phyloP scores from a whole-genome alignment of 2,888 invertebrate species.

The Opisthograptis luteolata region DNA sequence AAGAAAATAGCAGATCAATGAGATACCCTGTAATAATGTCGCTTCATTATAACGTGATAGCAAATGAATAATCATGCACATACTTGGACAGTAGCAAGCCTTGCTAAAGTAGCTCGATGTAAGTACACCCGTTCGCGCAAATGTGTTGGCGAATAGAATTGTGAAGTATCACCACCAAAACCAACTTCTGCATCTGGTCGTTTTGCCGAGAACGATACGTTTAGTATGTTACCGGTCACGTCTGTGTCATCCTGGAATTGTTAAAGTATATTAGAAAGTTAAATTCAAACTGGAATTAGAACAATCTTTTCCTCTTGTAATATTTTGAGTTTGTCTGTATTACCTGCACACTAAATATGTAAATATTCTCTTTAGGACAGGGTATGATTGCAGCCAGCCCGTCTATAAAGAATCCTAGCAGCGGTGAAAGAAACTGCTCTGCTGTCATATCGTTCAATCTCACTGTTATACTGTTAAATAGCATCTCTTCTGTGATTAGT shows the following conservation, averaged over 20 bases:
- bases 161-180: constrained; percentile 84
- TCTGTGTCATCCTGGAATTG: constrained; percentile 92
- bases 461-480: constrained; percentile 96
- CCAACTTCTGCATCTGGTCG: constrained; percentile 89
- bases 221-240: constrained; percentile 93
- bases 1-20: not conserved
- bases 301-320: no score
- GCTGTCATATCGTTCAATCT: constrained; percentile 96
- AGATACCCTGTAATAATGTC: not conserved
- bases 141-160: constrained; percentile 94
- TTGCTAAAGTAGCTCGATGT: constrained; percentile 93
- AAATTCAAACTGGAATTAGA: no score
- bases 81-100: constrained; percentile 93
- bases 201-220: constrained; percentile 96
- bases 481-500: constrained; percentile 96
- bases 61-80: not conserved
- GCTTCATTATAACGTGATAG: not conserved
- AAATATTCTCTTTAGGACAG: constrained; percentile 96
- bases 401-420: constrained; percentile 94
- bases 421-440: constrained; percentile 94
- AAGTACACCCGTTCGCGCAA: constrained; percentile 97
- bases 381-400: constrained; percentile 96
- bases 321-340: constrained; percentile 16
- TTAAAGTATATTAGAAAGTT: constrained; percentile 6
- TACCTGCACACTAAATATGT: constrained; percentile 94